Base-by-base conservation (phyloP, 1,140 invertebrate species). In the Stratiolaelaps scimitus region DNA sequence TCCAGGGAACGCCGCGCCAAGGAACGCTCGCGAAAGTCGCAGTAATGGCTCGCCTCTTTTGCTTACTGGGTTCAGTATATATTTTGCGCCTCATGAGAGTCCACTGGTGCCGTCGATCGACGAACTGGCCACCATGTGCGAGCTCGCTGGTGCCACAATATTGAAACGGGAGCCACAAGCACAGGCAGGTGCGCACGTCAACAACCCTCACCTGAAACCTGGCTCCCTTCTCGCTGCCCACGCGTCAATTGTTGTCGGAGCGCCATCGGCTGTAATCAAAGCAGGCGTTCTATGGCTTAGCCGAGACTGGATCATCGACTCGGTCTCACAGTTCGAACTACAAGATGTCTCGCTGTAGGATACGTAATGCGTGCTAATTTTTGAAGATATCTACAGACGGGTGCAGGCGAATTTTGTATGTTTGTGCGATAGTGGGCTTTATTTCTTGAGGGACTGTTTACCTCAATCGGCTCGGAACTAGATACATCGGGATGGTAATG, bases 231-330 rank as follows among this genome's bases (percentile, higher is more conserved):
- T 60, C 1, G 34, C 26, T 26, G 15, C 26, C 4, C 20, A 19
- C 53, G 15, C 26, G 15, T 29, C 15, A 6, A 15, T 60, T 26
- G 23, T 60, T 60, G 53, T 60, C 1, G 53, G 53, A 23, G 26
- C 34, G 53, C 26, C 26, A 29, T 60, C 15, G 4, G 34, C 34
- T n/a, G 34, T 29, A 34, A 26, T 60, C 23, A 60, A 34, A 17
- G 13, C 53, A 23, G 34, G 34, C 26, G 10, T 60, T 20, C 20
- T 60, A 26, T 60, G 34, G 26, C 15, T 60, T 34, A 60, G n/a
- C 4, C 26, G 53, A 60, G 53, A 60, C 34, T 60, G 53, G 53
- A 15, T 60, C 1, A 60, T 60, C 17, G 53, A 60, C 26, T 60
- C 53, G 15, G 26, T 60, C 34, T 60, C 53, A 17, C 26, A 60